Conservation (phyloP, 1,140 invertebrate species). For the Drosophila ananassae region DNA sequence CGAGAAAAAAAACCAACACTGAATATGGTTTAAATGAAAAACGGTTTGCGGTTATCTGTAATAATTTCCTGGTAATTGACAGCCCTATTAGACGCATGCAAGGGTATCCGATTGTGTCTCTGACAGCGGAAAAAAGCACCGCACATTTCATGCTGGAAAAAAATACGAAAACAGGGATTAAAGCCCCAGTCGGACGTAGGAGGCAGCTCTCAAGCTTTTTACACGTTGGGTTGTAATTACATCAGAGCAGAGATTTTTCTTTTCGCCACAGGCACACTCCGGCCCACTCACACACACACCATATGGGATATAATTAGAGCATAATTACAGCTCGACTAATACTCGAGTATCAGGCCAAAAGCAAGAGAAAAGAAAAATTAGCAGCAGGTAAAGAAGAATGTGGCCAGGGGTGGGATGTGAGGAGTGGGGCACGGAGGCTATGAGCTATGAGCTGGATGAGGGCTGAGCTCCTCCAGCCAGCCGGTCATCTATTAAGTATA, state of each 20-base stretch:
- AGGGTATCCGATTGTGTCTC: constrained; percentile 32
- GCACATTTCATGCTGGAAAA: constrained; percentile 26
- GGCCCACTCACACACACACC: constrained; percentile 23
- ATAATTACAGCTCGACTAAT: constrained; percentile 78
- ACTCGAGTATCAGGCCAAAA: constrained; percentile 70
- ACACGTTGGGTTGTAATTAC: constrained; percentile 65
- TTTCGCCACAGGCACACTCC: constrained; percentile 36
- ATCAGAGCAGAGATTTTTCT: constrained; percentile 72
- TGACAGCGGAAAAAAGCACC: background rate
- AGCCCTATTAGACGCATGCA: constrained; percentile 48
- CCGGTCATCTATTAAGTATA: constrained; percentile 82
- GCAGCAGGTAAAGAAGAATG: constrained; percentile 47
- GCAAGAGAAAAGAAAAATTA: constrained; percentile 70
- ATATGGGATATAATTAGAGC: constrained; percentile 75
- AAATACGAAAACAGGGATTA: constrained; percentile 34
- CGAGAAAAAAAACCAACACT: constrained; percentile 21
- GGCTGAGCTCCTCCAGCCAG: constrained; percentile 48
- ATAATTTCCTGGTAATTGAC: constrained; percentile 37
- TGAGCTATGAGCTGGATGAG: no score
- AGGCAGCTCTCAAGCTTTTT: constrained; percentile 45
- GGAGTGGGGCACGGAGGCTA: background rate
- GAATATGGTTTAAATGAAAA: constrained; percentile 11
- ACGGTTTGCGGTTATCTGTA: constrained; percentile 28
- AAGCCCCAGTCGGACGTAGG: constrained; percentile 28
- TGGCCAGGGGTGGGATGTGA: background rate